Base-by-base conservation (phyloP, 2,113 vertebrate species). In the Ahaetulla prasina region DNA sequence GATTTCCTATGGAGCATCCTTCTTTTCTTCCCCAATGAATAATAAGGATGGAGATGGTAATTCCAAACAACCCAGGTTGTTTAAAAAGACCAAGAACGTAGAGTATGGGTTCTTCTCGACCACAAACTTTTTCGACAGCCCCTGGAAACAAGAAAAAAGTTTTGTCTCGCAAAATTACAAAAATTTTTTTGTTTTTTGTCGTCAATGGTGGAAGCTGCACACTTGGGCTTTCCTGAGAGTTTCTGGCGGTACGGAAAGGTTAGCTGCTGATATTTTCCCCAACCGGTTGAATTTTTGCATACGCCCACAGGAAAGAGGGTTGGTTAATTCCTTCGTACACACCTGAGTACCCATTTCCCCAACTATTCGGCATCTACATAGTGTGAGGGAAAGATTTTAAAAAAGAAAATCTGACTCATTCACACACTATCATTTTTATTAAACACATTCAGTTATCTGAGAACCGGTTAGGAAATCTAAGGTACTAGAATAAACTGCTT, bases 381-480 rank as follows among this genome's bases (percentile, higher is more conserved):
- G 39, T 45, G 16, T 20, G 0, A 0, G 60, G 89, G 91, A 92
- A 89, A 94, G 54, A 50, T 85, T 89, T n/a, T 53, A 14, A 57
- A 91, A 39, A 84, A 47, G 25, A 30, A 96, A 0, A 0, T 35
- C 91, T 94, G 94, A 95, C 90, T 94, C 94, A 92, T 63, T 90
- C 68, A 93, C 2, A 90, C 88, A 92, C 25, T 0, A 87, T 91
- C 85, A 47, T 74, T 92, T 30, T 27, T 60, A 87, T 92, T 35
- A 95, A 93, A 93, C 93, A 52, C 23, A n/a, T 43, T 47, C 88
- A 35, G 27, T 22, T n/a, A 4, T 80, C 47, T 57, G 52, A 0
- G 0, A 94, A 90, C 50, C 87, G 68, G n/a, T 90, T 93, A 94
- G 80, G n/a, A 74, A 94, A 47, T 43, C 4, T 35, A 57, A 35